Percentiles rank a stretch among this genome's conserved stretches.
Evolutionary conservation across 1,140 invertebrate species (phyloP).

Genomic region (Drosophila sechellia): DNA sequence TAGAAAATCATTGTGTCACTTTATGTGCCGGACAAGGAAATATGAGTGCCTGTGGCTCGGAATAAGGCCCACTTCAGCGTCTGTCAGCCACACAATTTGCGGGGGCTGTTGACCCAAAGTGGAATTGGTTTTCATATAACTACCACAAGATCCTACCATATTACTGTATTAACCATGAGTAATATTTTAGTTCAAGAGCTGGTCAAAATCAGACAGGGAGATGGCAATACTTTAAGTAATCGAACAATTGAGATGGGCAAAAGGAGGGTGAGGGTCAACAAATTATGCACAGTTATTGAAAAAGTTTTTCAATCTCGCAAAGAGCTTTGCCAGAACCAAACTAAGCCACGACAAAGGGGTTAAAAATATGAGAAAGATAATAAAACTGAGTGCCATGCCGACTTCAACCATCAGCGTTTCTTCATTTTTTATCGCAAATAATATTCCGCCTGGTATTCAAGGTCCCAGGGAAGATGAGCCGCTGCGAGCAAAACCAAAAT

Average conservation of each 20-base stretch:
- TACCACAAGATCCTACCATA: not conserved
- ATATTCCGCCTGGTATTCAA: slow-evolving; percentile 35
- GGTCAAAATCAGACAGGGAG: slow-evolving; percentile 20
- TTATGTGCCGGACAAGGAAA: slow-evolving; percentile 64
- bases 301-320: slow-evolving; percentile 78
- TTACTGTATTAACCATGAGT: slow-evolving; percentile 40
- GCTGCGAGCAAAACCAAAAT: slow-evolving; percentile 63
- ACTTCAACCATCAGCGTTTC: slow-evolving; percentile 18
- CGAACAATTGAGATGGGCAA: slow-evolving; percentile 5
- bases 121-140: slow-evolving; percentile 10
- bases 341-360: slow-evolving; percentile 70
- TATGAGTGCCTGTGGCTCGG: slow-evolving; percentile 54
- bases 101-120: slow-evolving; percentile 15
- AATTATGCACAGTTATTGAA: slow-evolving; percentile 75
- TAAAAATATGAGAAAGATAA: slow-evolving; percentile 66
- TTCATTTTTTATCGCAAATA: slow-evolving; percentile 57
- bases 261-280: slow-evolving; percentile 19
- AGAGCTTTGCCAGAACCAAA: slow-evolving; percentile 62
- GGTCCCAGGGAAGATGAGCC: slow-evolving; percentile 43
- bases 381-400: slow-evolving; percentile 58
- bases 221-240: slow-evolving; percentile 8
- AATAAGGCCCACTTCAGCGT: slow-evolving; percentile 29
- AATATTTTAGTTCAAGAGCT: slow-evolving; percentile 24
- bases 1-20: slow-evolving; percentile 84
- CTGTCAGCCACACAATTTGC: slow-evolving; percentile 59